Conservation (phyloP, 2,888 invertebrate genomes). For the Xestia ashworthii region DNA sequence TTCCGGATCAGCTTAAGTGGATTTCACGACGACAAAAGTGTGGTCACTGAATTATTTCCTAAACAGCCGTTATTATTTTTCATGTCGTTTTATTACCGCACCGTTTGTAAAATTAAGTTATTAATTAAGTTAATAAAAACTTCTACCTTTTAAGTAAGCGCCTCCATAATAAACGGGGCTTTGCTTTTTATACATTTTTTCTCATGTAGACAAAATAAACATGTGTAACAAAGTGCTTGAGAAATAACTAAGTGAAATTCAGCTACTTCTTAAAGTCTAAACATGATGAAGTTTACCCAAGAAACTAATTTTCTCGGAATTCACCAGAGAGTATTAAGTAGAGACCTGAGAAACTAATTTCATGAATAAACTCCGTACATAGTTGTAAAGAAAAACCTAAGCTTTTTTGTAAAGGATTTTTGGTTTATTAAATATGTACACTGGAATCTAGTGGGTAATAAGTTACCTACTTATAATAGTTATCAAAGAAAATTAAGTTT, state of each 20-base stretch:
- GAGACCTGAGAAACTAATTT: conserved; percentile 23
- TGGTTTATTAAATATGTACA: conserved; percentile 21
- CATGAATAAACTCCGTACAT: conserved; percentile 12
- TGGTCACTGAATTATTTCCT: too few species aligned
- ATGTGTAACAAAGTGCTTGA: not conserved
- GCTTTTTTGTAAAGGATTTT: not conserved
- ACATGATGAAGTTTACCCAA: conserved; percentile 8
- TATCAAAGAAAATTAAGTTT: conserved; percentile 16
- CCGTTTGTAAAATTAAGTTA: too few species aligned
- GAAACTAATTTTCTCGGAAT: conserved; percentile 33
- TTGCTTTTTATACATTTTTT: not conserved
- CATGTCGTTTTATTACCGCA: too few species aligned
- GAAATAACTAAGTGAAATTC: not conserved
- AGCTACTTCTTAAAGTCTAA: not conserved
- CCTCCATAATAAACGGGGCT: not conserved
- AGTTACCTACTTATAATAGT: conserved; percentile 12
- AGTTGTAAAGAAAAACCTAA: not conserved
- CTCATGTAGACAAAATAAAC: not conserved
- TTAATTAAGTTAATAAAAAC: too few species aligned
- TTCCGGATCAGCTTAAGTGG: too few species aligned
- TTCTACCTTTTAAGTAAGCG: too few species aligned
- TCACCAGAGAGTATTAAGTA: not conserved
- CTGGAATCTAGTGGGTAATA: conserved; percentile 6
- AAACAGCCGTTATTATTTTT: too few species aligned
- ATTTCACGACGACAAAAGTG: too few species aligned